Evolutionary conservation across 64 coral and sea anemone genomes (phyloP), one percentile per base, ranked within the genome.

Genomic region (Porites lutea): DNA sequence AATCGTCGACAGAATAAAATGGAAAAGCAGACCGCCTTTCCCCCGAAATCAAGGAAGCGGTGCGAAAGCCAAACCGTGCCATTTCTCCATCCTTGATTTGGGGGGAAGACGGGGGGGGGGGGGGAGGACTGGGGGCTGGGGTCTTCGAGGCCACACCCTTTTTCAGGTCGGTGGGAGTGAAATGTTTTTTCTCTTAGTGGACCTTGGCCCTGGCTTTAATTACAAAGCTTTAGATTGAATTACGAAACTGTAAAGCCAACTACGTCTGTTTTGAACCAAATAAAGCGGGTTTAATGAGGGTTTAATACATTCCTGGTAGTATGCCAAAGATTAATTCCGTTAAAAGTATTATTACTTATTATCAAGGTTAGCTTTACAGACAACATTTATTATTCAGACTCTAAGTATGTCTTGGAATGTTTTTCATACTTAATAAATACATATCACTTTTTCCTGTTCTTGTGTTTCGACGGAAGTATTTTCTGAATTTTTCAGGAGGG

Each of bases 351-450:
- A 18, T 55, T 20, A 78, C 54, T 55, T 55, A 12, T 65, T 18
- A 65, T 51, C 19, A 55, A 22, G 10, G 9, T 47, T 18, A 21
- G 18, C 75, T 21, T 47, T 23, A 23, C 19, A 78, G 49, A 57
- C 75, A 53, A 78, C 16, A 75, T 50, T 48, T 48, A 15, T 75
- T 49, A 16, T 76, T 76, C 14, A 53, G n/a, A 78, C 49, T 78
- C 19, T 55, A 78, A 78, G 57, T 51, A 57, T 20, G 52, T 57
- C 49, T 21, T 78, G 62, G 62, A 65, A 65, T 65, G 62, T 65
- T 65, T 14, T 65, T 19, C 3, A 19, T 18, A 18, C 62, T 65
- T 19, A 18, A 65, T 65, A 4, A 13, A 18, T 57, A 12, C 54
- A 57, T 57, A 57, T 57, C 54, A 12, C 18, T 9, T 13, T 14